Conservation (phyloP, 2,113 vertebrate genomes). For the Anseranas semipalmata region DNA sequence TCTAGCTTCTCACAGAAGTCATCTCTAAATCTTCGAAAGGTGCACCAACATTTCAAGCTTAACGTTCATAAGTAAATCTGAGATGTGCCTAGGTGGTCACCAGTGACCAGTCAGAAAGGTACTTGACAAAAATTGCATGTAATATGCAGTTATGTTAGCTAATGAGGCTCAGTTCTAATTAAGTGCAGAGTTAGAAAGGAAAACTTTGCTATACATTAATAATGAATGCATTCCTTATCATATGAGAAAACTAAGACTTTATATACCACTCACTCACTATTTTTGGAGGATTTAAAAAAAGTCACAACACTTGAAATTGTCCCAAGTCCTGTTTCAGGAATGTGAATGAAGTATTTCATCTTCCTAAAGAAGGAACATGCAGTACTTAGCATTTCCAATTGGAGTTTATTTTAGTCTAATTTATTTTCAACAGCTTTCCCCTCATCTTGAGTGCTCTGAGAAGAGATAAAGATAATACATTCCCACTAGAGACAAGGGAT, state of each 20-base stretch:
- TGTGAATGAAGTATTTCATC: conserved; percentile 64
- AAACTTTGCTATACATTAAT: not conserved
- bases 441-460: conserved; percentile 55
- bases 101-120: not conserved
- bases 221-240: not conserved
- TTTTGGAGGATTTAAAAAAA: conserved; percentile 59
- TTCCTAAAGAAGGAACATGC: conserved; percentile 69
- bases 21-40: not conserved
- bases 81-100: not conserved
- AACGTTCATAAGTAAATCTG: not conserved
- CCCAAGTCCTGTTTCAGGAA: conserved; percentile 57
- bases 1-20: not conserved
- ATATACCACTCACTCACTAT: conserved; percentile 26
- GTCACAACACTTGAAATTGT: conserved; percentile 56
- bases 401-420: conserved; percentile 70
- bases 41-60: not conserved
- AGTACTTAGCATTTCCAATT: conserved; percentile 70
- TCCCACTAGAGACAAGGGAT: conserved; percentile 58
- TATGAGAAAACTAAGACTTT: conserved; percentile 27
- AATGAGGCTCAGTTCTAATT: not conserved
- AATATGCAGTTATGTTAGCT: not conserved
- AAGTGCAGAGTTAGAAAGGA: not conserved
- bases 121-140: not conserved
- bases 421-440: conserved; percentile 72
- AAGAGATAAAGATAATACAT: conserved; percentile 67